Percentiles rank a stretch among this genome's conserved stretches.
Conservation (phyloP, 2,888 invertebrate genomes). For the Stenodema calcarata region DNA sequence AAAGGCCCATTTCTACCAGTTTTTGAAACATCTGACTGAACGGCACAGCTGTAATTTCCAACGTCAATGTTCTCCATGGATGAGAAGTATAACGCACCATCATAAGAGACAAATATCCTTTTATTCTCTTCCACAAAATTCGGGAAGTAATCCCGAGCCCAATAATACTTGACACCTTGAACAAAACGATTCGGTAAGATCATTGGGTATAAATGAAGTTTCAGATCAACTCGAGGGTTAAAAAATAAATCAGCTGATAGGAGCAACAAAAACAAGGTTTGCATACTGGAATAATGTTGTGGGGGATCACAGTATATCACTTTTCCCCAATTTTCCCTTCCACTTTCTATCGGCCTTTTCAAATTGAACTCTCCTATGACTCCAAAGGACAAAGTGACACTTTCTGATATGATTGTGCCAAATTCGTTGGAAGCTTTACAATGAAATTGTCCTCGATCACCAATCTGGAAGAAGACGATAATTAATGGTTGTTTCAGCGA, state of each 20-base stretch:
- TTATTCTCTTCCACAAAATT: conserved; percentile 93
- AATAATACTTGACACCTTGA: conserved; percentile 81
- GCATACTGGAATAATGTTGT: conserved; percentile 80
- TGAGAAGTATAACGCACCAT: conserved; percentile 94
- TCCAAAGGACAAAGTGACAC: conserved; percentile 86
- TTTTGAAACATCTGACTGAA: conserved; percentile 84
- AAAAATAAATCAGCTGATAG: background rate
- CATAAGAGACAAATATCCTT: conserved; percentile 90
- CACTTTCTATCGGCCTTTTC: conserved; percentile 81
- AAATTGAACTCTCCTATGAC: conserved; percentile 88
- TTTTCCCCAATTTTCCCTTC: conserved; percentile 93
- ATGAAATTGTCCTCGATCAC: conserved; percentile 87
- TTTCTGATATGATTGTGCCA: conserved; percentile 88
- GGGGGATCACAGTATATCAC: conserved; percentile 92
- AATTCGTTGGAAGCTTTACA: conserved; percentile 89
- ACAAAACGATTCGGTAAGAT: conserved; percentile 45
- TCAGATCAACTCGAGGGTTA: too few species aligned
- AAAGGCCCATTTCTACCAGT: conserved; percentile 90
- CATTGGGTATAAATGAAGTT: too few species aligned
- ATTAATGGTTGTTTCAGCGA: too few species aligned
- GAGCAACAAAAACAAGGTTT: background rate
- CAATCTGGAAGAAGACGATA: conserved; percentile 65
- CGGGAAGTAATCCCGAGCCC: conserved; percentile 88
- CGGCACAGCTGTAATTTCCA: conserved; percentile 90
- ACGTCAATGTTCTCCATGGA: conserved; percentile 88